A percentile compares a stretch with the other conserved stretches of the same genome.
phyloP scores from a whole-genome alignment of 2,113 vertebrate species.

The Cottus gobio region DNA sequence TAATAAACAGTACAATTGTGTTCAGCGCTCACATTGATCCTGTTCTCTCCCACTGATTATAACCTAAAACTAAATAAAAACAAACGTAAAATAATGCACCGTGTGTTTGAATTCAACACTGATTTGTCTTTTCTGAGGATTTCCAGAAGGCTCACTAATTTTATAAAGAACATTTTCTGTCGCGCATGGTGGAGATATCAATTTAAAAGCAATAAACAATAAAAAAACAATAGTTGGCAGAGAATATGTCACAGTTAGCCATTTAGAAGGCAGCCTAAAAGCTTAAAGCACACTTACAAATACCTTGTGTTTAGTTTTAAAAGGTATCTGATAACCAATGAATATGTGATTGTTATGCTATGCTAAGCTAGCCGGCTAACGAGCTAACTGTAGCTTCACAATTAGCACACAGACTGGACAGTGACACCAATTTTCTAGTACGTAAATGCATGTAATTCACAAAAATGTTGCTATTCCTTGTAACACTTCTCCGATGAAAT shows the following conservation, averaged over 20 bases:
- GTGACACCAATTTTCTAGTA: neutral
- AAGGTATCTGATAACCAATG: too few relatives aligned
- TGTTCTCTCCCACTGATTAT: neutral
- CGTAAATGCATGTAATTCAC: neutral
- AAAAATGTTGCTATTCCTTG: neutral
- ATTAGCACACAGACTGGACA: neutral
- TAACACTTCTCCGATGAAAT: neutral
- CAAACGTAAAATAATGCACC: too few relatives aligned
- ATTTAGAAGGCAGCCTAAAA: neutral
- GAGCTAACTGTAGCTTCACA: neutral
- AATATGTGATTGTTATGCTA: neutral
- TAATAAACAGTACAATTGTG: neutral
- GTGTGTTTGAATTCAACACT: too few relatives aligned
- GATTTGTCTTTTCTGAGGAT: too few relatives aligned
- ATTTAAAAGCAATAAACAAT: neutral
- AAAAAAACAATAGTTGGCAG: neutral
- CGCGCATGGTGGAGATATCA: too few relatives aligned
- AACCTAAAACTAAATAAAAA: neutral
- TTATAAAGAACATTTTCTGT: too few relatives aligned
- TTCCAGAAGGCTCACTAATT: too few relatives aligned
- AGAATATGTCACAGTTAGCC: neutral
- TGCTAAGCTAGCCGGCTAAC: neutral
- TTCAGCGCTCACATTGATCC: neutral
- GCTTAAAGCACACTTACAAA: neutral
- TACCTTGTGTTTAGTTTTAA: too few relatives aligned